phyloP scores from a whole-genome alignment of 2,888 invertebrate species.

The Toxonevra muliebris region DNA sequence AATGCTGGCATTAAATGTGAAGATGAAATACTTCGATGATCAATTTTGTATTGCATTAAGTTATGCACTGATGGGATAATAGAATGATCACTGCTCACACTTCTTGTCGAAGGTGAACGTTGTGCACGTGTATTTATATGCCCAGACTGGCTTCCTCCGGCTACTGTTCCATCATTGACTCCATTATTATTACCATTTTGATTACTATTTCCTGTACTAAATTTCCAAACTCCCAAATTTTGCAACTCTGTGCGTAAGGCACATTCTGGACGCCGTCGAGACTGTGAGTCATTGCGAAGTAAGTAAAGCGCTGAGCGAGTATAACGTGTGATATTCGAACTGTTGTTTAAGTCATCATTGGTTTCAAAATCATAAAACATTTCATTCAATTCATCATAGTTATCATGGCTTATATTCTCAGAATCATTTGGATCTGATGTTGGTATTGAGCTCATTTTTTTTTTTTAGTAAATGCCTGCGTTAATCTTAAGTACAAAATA shows the following conservation, averaged over 20 bases:
- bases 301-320: slow-evolving; percentile 77
- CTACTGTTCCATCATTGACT: slow-evolving; percentile 42
- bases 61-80: slow-evolving; percentile 57
- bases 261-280: slow-evolving; percentile 78
- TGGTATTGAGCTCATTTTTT: too few relatives aligned
- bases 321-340: slow-evolving; percentile 64
- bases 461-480: too few relatives aligned
- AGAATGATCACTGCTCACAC: slow-evolving; percentile 51
- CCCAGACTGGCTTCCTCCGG: slow-evolving; percentile 3
- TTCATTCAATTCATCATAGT: too few relatives aligned
- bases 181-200: slow-evolving; percentile 44
- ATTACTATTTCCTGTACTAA: slow-evolving; percentile 53
- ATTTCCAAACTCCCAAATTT: slow-evolving; percentile 65
- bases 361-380: too few relatives aligned
- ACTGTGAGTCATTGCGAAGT: slow-evolving; percentile 75
- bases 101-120: slow-evolving; percentile 30
- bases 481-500: too few relatives aligned
- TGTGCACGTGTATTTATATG: slow-evolving; percentile 7
- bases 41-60: slow-evolving; percentile 43
- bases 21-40: slow-evolving; percentile 62
- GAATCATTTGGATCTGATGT: too few relatives aligned
- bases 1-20: slow-evolving; percentile 64
- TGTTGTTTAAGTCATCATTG: not conserved
- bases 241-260: slow-evolving; percentile 66
- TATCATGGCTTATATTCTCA: too few relatives aligned